These are phyloP conservation scores for Macropodus opercularis DNA, from an alignment of 2,797 vertebrate species.

Conservation along the genomic window DNA sequence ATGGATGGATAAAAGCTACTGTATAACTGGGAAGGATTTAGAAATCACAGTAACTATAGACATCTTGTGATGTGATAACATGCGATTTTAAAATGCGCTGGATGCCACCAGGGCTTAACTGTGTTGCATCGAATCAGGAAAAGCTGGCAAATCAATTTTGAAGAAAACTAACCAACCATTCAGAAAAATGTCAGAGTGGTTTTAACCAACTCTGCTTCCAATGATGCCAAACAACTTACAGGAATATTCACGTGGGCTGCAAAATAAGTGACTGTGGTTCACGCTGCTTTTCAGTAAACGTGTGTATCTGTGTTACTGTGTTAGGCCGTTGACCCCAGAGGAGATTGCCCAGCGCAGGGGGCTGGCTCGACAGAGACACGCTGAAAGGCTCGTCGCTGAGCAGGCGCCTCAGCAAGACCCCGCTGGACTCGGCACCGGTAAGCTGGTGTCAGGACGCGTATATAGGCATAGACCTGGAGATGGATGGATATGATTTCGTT, in stretches of 20 bases:
- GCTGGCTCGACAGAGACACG: constrained; percentile 84
- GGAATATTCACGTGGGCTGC: no score
- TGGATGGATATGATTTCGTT: constrained; percentile 1
- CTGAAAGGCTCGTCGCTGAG: constrained; percentile 82
- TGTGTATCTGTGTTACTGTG: constrained; percentile 1
- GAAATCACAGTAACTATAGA: no score
- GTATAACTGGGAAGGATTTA: no score
- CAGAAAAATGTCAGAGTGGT: not conserved
- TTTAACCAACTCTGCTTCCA: no score
- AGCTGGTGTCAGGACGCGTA: no score
- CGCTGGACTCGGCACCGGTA: constrained; percentile 53
- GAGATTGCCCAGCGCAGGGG: constrained; percentile 89
- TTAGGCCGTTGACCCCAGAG: constrained; percentile 89
- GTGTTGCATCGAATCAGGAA: not conserved
- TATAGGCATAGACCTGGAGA: no score
- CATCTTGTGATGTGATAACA: no score
- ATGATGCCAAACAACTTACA: no score
- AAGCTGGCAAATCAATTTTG: not conserved
- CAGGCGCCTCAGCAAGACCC: constrained; percentile 60
- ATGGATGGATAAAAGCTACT: no score
- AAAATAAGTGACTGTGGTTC: no score
- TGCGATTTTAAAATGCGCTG: not conserved
- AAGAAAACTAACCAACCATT: no score
- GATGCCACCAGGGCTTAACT: not conserved
- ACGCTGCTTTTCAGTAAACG: not conserved